phyloP scores from a whole-genome alignment of 2,113 vertebrate species.

The Oophaga pumilio region DNA sequence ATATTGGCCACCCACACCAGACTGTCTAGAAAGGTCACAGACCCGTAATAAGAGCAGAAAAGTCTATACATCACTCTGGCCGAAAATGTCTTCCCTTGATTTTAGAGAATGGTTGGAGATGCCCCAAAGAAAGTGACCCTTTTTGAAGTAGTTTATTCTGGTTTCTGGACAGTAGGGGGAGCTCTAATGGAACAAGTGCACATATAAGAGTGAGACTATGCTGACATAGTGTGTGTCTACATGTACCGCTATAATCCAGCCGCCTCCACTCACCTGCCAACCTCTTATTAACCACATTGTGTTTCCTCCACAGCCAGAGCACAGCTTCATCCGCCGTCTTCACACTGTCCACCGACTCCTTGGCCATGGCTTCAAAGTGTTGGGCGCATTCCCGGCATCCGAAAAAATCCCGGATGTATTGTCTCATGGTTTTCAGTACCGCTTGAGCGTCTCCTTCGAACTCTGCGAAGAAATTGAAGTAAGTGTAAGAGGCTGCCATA shows the following conservation, averaged over 20 bases:
- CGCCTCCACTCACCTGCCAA: conserved; percentile 74
- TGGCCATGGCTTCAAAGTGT: conserved; percentile 86
- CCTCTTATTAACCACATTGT: conserved; percentile 87
- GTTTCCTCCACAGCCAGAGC: conserved; percentile 92
- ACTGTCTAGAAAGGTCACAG: too few species aligned
- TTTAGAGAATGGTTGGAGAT: too few species aligned
- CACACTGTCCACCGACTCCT: conserved; percentile 72
- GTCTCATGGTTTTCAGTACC: conserved; percentile 83
- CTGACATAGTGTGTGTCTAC: too few species aligned
- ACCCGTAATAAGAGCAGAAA: too few species aligned
- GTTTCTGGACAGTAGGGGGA: not conserved
- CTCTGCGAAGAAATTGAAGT: conserved; percentile 63
- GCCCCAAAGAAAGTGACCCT: too few species aligned
- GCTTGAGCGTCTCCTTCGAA: conserved; percentile 73
- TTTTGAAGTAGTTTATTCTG: not conserved
- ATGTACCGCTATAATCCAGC: not conserved
- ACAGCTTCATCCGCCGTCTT: conserved; percentile 74
- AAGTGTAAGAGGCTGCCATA: too few species aligned
- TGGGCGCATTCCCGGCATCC: conserved; percentile 85
- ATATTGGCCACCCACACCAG: too few species aligned
- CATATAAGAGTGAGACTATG: not conserved
- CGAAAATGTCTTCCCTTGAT: too few species aligned
- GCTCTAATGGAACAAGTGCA: not conserved
- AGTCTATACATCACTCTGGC: too few species aligned
- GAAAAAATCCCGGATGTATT: conserved; percentile 86